phyloP scores from a whole-genome alignment of 2,888 invertebrate genomes.

The Drosophila atripex region DNA sequence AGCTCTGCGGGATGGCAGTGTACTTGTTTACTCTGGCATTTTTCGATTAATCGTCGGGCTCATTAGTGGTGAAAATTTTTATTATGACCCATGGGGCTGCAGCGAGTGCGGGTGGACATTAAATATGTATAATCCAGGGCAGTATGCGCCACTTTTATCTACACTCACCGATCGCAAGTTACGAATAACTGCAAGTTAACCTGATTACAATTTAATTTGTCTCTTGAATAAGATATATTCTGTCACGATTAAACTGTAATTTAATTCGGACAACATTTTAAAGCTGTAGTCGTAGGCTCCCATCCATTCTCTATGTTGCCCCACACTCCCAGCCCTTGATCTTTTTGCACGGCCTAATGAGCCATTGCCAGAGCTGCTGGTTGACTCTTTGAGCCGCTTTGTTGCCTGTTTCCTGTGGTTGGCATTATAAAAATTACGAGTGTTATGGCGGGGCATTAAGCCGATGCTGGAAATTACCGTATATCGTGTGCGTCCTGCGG shows the following conservation, averaged over 20 bases:
- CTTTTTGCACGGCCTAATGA: constrained; percentile 17
- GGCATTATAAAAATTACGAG: constrained; percentile 59
- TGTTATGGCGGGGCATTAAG: constrained; percentile 44
- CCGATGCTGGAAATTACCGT: constrained; percentile 36
- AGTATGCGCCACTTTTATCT: not conserved
- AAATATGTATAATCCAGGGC: constrained; percentile 49
- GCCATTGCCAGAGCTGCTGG: constrained; percentile 3
- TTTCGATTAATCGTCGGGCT: constrained; percentile 71
- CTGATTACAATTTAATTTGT: not conserved
- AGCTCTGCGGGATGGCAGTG: constrained; percentile 22
- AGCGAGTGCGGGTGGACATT: constrained; percentile 48
- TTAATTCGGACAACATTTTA: not conserved
- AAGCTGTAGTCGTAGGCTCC: not conserved
- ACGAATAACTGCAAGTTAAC: too few species aligned
- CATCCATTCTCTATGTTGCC: not conserved
- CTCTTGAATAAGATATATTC: too few species aligned
- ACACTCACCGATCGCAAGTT: not conserved
- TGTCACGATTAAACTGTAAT: not conserved
- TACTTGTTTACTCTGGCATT: constrained; percentile 48
- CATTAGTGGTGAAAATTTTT: constrained; percentile 77
- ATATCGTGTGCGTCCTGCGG: constrained; percentile 26
- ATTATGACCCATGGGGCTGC: constrained; percentile 64
- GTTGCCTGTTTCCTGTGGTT: constrained; percentile 46
- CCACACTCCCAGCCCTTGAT: not conserved
- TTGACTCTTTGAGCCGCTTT: constrained; percentile 55